A percentile compares a stretch with the other conserved stretches of the same genome.
Evolutionary conservation across 2,797 vertebrate genomes (phyloP).

Genomic region (Platalea minor): DNA sequence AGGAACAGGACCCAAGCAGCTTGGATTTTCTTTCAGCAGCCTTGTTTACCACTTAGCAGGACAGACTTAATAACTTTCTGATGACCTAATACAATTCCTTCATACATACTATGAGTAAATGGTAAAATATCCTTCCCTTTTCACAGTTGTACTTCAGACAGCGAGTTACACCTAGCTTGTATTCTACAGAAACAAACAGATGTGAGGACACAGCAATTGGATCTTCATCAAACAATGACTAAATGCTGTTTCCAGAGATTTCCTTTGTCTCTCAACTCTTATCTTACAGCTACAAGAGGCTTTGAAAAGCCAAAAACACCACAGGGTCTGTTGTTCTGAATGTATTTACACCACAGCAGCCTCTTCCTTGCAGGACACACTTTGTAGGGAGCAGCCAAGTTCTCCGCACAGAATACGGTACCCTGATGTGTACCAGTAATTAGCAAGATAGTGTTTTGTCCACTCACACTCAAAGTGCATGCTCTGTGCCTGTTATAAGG

Average conservation of each 20-base stretch:
- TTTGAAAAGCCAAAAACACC: background rate
- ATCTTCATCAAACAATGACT: background rate
- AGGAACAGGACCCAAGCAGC: background rate
- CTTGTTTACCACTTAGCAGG: background rate
- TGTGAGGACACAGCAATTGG: background rate
- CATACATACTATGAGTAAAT: background rate
- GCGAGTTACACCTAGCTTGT: background rate
- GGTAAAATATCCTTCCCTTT: background rate
- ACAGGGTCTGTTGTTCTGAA: background rate
- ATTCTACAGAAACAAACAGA: background rate
- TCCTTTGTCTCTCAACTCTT: background rate
- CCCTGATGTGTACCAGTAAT: background rate
- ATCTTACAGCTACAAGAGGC: background rate
- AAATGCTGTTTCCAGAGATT: background rate
- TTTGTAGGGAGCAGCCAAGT: background rate
- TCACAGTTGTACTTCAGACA: background rate
- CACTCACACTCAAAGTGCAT: background rate
- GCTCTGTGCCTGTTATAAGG: background rate
- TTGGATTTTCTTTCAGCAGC: background rate
- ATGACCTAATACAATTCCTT: slow-evolving; percentile 24
- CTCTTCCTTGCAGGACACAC: background rate
- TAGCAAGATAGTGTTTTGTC: background rate
- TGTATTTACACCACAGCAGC: background rate
- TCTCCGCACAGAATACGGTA: fast-evolving
- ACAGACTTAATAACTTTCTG: background rate